Conservation (phyloP, 2,797 vertebrate genomes). For the Lates japonicus region DNA sequence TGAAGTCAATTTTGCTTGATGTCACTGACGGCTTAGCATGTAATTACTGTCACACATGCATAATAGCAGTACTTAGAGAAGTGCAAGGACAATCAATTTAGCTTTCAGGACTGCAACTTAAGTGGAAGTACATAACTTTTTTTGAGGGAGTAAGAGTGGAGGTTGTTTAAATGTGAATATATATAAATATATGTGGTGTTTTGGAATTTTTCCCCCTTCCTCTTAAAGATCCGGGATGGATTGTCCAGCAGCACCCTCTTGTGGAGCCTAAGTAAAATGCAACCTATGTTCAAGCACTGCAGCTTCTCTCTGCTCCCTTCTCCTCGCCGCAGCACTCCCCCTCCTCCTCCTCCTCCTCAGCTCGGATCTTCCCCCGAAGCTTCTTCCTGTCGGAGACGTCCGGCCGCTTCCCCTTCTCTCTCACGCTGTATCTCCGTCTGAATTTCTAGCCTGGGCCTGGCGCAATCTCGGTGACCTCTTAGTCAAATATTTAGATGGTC, state of each 20-base stretch:
- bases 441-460: slow-evolving; percentile 54
- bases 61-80: slow-evolving; percentile 77
- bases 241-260: slow-evolving; percentile 99
- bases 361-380: slow-evolving; percentile 55
- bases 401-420: slow-evolving; percentile 56
- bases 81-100: slow-evolving; percentile 77
- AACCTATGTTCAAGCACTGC: slow-evolving; percentile 51
- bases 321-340: slow-evolving; percentile 59
- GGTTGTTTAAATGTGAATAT: slow-evolving; percentile 63
- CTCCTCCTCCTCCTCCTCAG: slow-evolving; percentile 29
- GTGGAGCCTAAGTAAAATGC: slow-evolving; percentile 86
- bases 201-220: slow-evolving; percentile 28
- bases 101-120: slow-evolving; percentile 74
- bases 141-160: slow-evolving; percentile 53
- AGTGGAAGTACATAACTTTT: slow-evolving; percentile 74
- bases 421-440: slow-evolving; percentile 29
- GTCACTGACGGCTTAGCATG: slow-evolving; percentile 78
- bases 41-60: slow-evolving; percentile 81
- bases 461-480: slow-evolving; percentile 79
- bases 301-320: slow-evolving; percentile 31
- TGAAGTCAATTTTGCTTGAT: slow-evolving; percentile 79
- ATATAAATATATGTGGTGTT: slow-evolving; percentile 54
- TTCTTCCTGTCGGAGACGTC: slow-evolving; percentile 62
- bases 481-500: slow-evolving; percentile 88
- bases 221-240: slow-evolving; percentile 76